Conservation (phyloP, 2,797 vertebrate genomes). For the Clarias pachynema region DNA sequence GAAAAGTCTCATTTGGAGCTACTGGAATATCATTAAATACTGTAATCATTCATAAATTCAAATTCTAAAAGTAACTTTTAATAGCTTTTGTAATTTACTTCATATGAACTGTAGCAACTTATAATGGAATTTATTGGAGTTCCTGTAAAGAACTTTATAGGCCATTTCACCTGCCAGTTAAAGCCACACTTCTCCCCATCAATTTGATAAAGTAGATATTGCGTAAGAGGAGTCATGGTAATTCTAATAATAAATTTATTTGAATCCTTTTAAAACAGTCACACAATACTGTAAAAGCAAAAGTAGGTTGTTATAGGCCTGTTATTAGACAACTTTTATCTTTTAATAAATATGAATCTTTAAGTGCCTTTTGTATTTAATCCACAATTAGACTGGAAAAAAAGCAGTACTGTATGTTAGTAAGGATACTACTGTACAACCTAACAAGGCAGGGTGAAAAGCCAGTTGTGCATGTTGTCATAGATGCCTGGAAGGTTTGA, state of each 20-base stretch:
- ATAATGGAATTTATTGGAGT: slow-evolving; percentile 40
- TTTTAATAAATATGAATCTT: slow-evolving; percentile 26
- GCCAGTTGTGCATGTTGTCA: slow-evolving; percentile 8
- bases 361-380: background rate
- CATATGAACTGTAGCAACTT: slow-evolving; percentile 34
- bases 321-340: slow-evolving; percentile 23
- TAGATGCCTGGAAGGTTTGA: background rate
- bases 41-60: slow-evolving; percentile 9
- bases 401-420: background rate
- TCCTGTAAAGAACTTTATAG: slow-evolving; percentile 42
- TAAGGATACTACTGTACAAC: background rate
- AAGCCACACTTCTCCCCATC: slow-evolving; percentile 30
- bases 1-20: background rate
- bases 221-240: slow-evolving; percentile 18
- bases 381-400: slow-evolving; percentile 18
- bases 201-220: slow-evolving; percentile 29
- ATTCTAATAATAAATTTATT: slow-evolving; percentile 31
- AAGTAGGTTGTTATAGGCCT: slow-evolving; percentile 8
- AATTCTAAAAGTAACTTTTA: slow-evolving; percentile 36
- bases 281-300: slow-evolving; percentile 11
- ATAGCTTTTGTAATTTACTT: slow-evolving; percentile 28
- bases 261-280: slow-evolving; percentile 6
- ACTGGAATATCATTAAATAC: background rate
- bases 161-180: slow-evolving; percentile 31
- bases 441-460: background rate